A percentile compares a stretch with the other conserved stretches of the same genome.
Conservation (phyloP, 2,113 vertebrate genomes). For the Callionymus lyra region DNA sequence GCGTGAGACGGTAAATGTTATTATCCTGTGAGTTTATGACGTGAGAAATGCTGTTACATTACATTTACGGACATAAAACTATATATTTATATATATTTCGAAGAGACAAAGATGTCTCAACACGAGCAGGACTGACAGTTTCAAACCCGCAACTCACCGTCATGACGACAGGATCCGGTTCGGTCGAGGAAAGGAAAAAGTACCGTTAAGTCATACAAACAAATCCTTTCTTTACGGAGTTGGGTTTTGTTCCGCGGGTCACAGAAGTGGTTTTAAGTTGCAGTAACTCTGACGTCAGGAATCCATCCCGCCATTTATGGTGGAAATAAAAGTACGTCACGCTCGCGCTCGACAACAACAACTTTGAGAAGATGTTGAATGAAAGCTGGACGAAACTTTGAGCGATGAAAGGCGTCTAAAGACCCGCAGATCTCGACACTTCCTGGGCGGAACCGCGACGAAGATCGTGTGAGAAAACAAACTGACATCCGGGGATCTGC, state of each 20-base stretch:
- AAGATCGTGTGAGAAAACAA: conserved; percentile 40
- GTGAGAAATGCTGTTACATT: too few species aligned
- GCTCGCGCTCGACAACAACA: too few species aligned
- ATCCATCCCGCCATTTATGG: conserved; percentile 43
- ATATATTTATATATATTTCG: too few species aligned
- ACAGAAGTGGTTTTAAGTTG: too few species aligned
- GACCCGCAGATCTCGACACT: conserved; percentile 15
- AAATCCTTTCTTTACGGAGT: not conserved
- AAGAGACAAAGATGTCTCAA: too few species aligned
- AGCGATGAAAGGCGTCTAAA: too few species aligned
- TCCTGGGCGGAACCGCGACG: conserved; percentile 72
- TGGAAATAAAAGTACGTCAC: not conserved
- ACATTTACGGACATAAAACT: too few species aligned
- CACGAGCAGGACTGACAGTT: conserved; percentile 15
- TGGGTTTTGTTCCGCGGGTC: too few species aligned
- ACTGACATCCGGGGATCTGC: conserved; percentile 1
- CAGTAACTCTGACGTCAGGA: not conserved
- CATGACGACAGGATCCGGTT: conserved; percentile 54
- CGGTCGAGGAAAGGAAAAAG: conserved; percentile 9
- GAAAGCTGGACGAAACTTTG: too few species aligned
- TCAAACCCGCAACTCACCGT: conserved; percentile 56
- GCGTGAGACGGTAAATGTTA: too few species aligned
- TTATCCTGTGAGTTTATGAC: too few species aligned
- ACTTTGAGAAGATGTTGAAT: too few species aligned
- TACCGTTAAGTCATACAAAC: conserved; percentile 10